These are phyloP conservation scores for Pedetes capensis DNA, from an alignment of 2,113 vertebrate genomes.

Conservation along the genomic window DNA sequence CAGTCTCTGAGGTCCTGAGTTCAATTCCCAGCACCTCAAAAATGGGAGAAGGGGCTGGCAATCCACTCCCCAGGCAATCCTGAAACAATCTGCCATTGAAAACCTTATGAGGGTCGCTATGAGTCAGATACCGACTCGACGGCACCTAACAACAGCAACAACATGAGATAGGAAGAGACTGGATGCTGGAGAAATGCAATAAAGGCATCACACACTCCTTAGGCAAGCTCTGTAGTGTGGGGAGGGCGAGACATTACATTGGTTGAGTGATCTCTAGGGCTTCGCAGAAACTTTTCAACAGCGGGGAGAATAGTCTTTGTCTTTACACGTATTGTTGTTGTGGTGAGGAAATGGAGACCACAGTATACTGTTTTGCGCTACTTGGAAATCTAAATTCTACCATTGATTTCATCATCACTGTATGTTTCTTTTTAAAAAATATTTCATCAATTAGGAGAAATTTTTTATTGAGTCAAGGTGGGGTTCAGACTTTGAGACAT, in stretches of 20 bases:
- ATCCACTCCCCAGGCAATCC: too few relatives aligned
- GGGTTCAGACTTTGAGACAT: background rate
- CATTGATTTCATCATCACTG: background rate
- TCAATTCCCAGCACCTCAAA: too few relatives aligned
- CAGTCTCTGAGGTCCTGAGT: too few relatives aligned
- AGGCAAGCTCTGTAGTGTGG: too few relatives aligned
- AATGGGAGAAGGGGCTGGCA: too few relatives aligned
- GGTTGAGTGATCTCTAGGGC: background rate
- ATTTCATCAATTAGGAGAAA: background rate
- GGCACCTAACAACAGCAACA: too few relatives aligned
- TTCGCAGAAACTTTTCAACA: background rate
- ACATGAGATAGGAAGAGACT: background rate
- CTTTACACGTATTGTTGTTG: background rate
- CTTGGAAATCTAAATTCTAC: background rate
- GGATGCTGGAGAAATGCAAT: background rate
- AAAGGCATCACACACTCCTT: background rate
- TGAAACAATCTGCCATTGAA: too few relatives aligned
- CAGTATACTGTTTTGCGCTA: background rate
- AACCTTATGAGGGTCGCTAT: too few relatives aligned
- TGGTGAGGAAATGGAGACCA: background rate
- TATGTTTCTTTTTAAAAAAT: background rate
- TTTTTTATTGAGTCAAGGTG: background rate
- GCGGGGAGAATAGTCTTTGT: too few relatives aligned
- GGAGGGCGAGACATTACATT: background rate
- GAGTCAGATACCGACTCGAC: too few relatives aligned